Percentiles rank a stretch among this genome's conserved stretches.
Conservation (phyloP, 2,888 invertebrate species). For the Eupithecia vulgata region DNA sequence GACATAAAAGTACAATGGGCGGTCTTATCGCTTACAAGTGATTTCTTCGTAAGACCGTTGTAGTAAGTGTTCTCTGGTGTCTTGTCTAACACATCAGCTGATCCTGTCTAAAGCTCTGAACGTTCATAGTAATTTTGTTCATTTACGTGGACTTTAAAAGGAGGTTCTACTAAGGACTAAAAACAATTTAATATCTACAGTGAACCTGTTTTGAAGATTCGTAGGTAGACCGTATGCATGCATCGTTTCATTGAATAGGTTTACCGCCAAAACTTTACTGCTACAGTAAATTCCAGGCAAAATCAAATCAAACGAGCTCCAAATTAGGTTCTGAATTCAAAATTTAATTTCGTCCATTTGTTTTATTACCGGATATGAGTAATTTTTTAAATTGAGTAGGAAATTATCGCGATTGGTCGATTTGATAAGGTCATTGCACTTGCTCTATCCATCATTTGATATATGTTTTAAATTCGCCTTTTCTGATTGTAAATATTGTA, state of each 20-base stretch:
- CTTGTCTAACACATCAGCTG: too few relatives aligned
- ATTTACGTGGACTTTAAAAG: too few relatives aligned
- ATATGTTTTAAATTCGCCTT: neutral
- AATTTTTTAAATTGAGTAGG: conserved; percentile 27
- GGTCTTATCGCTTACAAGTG: too few relatives aligned
- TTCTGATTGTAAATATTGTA: neutral
- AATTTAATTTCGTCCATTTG: conserved; percentile 25
- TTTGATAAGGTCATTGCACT: conserved; percentile 31
- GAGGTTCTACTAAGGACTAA: too few relatives aligned
- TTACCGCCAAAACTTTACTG: conserved; percentile 12
- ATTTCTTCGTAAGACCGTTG: too few relatives aligned
- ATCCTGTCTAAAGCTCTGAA: too few relatives aligned
- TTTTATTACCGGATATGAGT: conserved; percentile 30
- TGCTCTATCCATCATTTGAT: conserved; percentile 3
- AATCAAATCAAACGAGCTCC: conserved; percentile 15
- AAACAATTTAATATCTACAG: too few relatives aligned
- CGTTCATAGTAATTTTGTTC: too few relatives aligned
- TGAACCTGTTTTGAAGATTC: too few relatives aligned
- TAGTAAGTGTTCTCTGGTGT: too few relatives aligned
- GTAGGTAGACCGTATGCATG: neutral
- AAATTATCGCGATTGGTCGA: conserved; percentile 19
- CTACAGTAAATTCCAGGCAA: conserved; percentile 18
- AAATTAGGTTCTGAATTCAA: conserved; percentile 20
- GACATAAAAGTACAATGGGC: too few relatives aligned
- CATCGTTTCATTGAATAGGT: neutral